Percentiles rank a stretch among this genome's conserved stretches.
Conservation (phyloP, 1,140 invertebrate genomes). For the Theocolax elegans region DNA sequence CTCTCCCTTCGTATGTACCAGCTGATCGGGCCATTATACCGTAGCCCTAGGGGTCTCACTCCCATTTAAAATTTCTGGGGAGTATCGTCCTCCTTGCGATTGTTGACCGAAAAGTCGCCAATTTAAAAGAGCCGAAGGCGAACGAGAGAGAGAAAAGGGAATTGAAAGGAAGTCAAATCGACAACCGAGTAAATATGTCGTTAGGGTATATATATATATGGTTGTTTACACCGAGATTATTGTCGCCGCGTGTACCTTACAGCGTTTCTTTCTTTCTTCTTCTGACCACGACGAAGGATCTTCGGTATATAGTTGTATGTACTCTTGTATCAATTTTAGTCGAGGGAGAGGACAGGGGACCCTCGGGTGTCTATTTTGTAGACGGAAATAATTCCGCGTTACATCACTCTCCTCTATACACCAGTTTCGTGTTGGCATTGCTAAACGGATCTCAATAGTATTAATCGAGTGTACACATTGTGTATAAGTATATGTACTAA, state of each 20-base stretch:
- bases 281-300: no score
- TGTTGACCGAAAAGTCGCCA: slow-evolving; percentile 70
- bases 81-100: slow-evolving; percentile 54
- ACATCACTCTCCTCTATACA: slow-evolving; percentile 26
- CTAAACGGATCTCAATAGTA: no score
- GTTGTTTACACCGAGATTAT: slow-evolving; percentile 69
- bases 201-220: slow-evolving; percentile 49
- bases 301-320: slow-evolving; percentile 42
- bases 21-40: slow-evolving; percentile 62
- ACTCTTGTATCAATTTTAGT: slow-evolving; percentile 65
- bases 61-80: slow-evolving; percentile 47
- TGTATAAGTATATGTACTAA: no score
- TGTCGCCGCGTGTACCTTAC: slow-evolving; percentile 65
- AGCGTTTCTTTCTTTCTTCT: no score
- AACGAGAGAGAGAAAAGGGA: background rate
- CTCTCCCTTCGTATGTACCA: background rate
- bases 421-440: no score
- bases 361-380: slow-evolving; percentile 50
- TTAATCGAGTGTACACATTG: no score
- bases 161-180: slow-evolving; percentile 40
- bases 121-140: slow-evolving; percentile 68
- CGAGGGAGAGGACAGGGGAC: slow-evolving; percentile 39
- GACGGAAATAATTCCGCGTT: slow-evolving; percentile 38
- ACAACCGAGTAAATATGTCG: slow-evolving; percentile 66
- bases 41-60: slow-evolving; percentile 61